Evolutionary conservation across 2,797 vertebrate species (phyloP).

Genomic region (Dromococcyx pavoninus): DNA sequence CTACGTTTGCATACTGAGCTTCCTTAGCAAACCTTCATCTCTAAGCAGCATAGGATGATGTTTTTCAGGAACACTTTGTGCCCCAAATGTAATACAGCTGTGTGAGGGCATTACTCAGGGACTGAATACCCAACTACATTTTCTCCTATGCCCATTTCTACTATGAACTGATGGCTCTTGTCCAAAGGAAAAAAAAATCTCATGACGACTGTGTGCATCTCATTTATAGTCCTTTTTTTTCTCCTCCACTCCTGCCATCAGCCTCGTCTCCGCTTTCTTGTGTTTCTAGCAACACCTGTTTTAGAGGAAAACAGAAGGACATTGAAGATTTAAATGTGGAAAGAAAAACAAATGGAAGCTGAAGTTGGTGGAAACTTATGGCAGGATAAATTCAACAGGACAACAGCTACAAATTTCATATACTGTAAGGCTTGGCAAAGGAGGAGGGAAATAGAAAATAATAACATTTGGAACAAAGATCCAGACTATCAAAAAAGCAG

Average conservation of each 20-base stretch:
- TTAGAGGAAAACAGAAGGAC: neutral
- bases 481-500: neutral
- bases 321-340: neutral
- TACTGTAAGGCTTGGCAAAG: neutral
- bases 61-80: neutral
- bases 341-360: neutral
- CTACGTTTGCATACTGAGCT: neutral
- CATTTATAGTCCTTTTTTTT: neutral
- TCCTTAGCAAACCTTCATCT: neutral
- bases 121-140: neutral
- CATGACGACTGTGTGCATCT: neutral
- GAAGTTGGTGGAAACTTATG: neutral
- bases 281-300: neutral
- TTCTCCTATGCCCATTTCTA: neutral
- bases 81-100: neutral
- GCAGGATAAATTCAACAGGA: neutral
- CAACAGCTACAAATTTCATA: neutral
- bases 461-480: neutral
- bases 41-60: neutral
- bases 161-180: neutral
- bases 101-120: neutral
- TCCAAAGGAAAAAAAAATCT: neutral
- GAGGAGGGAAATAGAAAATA: neutral
- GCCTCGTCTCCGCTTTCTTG: neutral
- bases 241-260: neutral